phyloP scores from a whole-genome alignment of 2,888 invertebrate species.

The Spilarctia lutea region DNA sequence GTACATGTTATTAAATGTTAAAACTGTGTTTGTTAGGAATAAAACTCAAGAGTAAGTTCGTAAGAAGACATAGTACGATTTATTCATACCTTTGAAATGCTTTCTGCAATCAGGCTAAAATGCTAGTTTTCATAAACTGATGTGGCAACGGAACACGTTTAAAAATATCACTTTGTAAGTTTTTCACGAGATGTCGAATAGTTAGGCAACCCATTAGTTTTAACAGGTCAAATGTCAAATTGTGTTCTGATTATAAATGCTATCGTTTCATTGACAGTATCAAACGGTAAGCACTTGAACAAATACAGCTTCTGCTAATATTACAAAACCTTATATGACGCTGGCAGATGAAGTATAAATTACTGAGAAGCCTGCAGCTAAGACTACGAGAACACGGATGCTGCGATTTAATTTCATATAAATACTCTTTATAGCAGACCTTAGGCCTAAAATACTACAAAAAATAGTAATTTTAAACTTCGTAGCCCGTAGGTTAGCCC shows the following conservation, averaged over 20 bases:
- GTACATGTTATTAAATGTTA: background rate
- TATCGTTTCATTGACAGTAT: conserved; percentile 22
- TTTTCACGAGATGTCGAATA: background rate
- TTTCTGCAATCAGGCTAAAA: too few species aligned
- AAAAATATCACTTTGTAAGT: background rate
- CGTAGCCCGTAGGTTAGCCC: too few species aligned
- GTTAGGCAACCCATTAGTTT: background rate
- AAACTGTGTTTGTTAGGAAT: background rate
- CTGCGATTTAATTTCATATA: conserved; percentile 9
- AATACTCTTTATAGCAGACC: background rate
- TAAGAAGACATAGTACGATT: too few species aligned
- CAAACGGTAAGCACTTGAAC: conserved; percentile 22
- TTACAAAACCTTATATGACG: background rate
- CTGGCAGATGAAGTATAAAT: background rate
- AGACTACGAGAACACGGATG: background rate
- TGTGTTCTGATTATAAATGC: conserved; percentile 14
- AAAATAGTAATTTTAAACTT: too few species aligned
- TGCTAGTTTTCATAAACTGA: background rate
- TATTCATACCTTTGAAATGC: too few species aligned
- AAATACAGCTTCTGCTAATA: conserved; percentile 12
- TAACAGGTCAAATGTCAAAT: background rate
- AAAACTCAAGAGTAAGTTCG: background rate
- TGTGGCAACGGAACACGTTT: background rate
- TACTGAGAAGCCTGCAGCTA: background rate
- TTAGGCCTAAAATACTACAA: background rate